Percentiles rank a stretch among this genome's conserved stretches.
Evolutionary conservation across 1,140 invertebrate genomes (phyloP).

Genomic region (Ericerus pela): DNA sequence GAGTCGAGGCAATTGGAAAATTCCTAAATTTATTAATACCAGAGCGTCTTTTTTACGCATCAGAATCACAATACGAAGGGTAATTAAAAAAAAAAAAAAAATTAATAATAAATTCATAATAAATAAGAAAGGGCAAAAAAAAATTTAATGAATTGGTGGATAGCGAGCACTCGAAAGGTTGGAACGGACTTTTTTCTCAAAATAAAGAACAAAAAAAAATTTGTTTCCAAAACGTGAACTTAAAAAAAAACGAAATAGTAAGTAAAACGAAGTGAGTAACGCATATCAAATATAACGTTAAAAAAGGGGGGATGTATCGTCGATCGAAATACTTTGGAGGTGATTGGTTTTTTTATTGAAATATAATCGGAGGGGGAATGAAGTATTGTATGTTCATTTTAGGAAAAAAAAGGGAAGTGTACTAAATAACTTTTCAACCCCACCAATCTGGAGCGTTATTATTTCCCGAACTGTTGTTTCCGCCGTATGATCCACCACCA

Average conservation of each 20-base stretch:
- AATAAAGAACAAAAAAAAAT: not conserved
- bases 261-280: not conserved
- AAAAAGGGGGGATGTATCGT: not conserved
- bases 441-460: constrained; percentile 18
- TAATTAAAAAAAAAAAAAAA: constrained; percentile 4
- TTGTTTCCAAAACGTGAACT: too few relatives aligned
- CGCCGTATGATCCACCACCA: constrained; percentile 18
- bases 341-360: not conserved
- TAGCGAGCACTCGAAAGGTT: too few relatives aligned
- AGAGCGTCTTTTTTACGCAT: constrained; percentile 2
- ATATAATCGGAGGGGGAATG: not conserved
- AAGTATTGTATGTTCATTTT: not conserved
- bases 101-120: not conserved
- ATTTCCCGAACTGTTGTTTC: constrained; percentile 14
- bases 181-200: too few relatives aligned
- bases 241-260: not conserved
- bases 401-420: not conserved
- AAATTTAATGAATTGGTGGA: too few relatives aligned
- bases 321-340: not conserved
- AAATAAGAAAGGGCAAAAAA: not conserved
- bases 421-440: not conserved
- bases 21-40: constrained; percentile 4
- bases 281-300: not conserved
- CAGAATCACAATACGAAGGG: constrained; percentile 5
- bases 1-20: too few relatives aligned